These are phyloP conservation scores for Diarsia rubi DNA, from an alignment of 2,888 invertebrate genomes.

Conservation along the genomic window DNA sequence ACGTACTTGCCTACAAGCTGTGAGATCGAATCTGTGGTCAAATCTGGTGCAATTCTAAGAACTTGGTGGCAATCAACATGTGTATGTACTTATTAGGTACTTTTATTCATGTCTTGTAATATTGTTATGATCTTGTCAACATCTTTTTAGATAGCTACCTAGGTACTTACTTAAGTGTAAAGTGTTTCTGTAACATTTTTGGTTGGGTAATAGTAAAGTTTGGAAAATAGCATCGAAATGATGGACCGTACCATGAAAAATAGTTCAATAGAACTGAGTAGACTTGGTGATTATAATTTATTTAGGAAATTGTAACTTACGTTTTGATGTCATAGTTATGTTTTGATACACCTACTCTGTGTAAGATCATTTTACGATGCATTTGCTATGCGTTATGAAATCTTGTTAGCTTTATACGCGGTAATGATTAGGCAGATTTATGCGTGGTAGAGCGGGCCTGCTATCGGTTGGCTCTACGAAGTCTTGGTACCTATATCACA, in stretches of 20 bases:
- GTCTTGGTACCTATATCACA: constrained; percentile 40
- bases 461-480: constrained; percentile 52
- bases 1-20: not conserved
- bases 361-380: not conserved
- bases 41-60: constrained; percentile 27
- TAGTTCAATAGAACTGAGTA: not conserved
- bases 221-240: not conserved
- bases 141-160: constrained; percentile 8
- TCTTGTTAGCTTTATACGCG: not conserved
- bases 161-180: not conserved
- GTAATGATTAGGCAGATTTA: constrained; percentile 86
- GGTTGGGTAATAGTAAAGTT: constrained; percentile 5
- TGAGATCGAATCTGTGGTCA: constrained; percentile 12
- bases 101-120: constrained; percentile 1
- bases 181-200: constrained; percentile 23
- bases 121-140: constrained; percentile 27
- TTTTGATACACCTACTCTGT: not conserved
- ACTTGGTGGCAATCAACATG: constrained; percentile 15
- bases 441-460: constrained; percentile 64
- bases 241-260: not conserved
- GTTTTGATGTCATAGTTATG: not conserved
- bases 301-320: not conserved
- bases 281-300: not conserved
- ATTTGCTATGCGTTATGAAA: not conserved
- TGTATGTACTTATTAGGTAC: not conserved